Evolutionary conservation across 1,140 invertebrate genomes (phyloP), one percentile per base, ranked within the genome.

Genomic region (Berghia stephanieae): DNA sequence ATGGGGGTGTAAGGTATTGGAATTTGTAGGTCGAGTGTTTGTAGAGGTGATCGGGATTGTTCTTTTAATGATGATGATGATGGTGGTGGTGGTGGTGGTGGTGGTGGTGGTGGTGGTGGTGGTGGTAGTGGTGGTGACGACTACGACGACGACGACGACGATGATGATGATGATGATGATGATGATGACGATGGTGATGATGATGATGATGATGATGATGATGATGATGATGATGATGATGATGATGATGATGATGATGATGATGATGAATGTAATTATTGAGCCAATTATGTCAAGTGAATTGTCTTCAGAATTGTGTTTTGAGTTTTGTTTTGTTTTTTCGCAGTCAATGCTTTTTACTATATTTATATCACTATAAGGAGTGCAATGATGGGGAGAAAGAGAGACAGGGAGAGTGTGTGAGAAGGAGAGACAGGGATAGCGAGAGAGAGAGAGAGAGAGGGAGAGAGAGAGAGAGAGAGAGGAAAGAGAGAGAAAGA

Each of bases 191-290:
- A 71, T 71, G 68, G 42, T 71, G 68, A 71, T 71, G 68, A 71
- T 2, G 68, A 71, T 2, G 68, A 71, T 71, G 68, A 71, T 4
- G 73, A 78, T 1, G 73, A 78, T 34, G 72, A 70, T 44, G 73
- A 78, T 2, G 42, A 78, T 1, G 74, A 78, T 49, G 76, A 78
- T 5, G 67, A 67, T 2, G 57, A 75, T 42, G 72, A 75, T 70
- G 72, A 72, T 42, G 72, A 75, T 75, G 72, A 75, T 34, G 67
- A 70, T 34, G 72, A 75, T 42, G 72, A 75, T 71, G 68, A 71
- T 75, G 79, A 78, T 18, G 77, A 70, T 44, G 82, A 79, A 5
- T 79, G 81, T 81, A 72, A 80, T 40, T 43, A 75, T 68, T 75
- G 57, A 24, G 6, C 63, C 16, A 67, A 18, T 67, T 67, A 16